phyloP scores from a whole-genome alignment of 1,140 invertebrate genomes.

The Bombus waltoni region DNA sequence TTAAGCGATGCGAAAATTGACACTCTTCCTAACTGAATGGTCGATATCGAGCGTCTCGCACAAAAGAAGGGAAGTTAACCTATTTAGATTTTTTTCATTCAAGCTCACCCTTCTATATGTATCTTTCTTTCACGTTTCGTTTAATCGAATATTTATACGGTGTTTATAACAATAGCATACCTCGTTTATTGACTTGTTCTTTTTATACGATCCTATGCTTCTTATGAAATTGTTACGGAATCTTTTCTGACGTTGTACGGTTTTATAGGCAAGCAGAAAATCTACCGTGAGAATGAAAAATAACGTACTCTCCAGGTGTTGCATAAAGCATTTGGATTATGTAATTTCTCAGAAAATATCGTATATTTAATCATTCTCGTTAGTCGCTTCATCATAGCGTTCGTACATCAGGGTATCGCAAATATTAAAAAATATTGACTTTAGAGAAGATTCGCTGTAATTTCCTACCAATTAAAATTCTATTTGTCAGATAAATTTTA shows the following conservation, averaged over 20 bases:
- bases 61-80: neutral
- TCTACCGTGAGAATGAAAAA: neutral
- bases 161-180: neutral
- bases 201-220: neutral
- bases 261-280: neutral
- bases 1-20: neutral
- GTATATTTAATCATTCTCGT: neutral
- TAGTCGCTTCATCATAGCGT: neutral
- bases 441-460: neutral
- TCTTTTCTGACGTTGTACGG: neutral
- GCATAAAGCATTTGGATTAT: neutral
- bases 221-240: neutral
- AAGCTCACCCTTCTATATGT: neutral
- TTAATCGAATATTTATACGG: neutral
- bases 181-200: neutral
- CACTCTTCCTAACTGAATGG: neutral
- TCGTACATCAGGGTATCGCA: too few relatives aligned
- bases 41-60: neutral
- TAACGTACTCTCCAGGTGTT: neutral
- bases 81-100: neutral
- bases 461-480: neutral
- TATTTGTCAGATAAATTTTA: neutral
- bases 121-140: neutral
- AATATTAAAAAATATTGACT: too few relatives aligned
- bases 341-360: neutral